Evolutionary conservation across 1,140 invertebrate genomes (phyloP).

Genomic region (Parasteatoda tepidariorum): DNA sequence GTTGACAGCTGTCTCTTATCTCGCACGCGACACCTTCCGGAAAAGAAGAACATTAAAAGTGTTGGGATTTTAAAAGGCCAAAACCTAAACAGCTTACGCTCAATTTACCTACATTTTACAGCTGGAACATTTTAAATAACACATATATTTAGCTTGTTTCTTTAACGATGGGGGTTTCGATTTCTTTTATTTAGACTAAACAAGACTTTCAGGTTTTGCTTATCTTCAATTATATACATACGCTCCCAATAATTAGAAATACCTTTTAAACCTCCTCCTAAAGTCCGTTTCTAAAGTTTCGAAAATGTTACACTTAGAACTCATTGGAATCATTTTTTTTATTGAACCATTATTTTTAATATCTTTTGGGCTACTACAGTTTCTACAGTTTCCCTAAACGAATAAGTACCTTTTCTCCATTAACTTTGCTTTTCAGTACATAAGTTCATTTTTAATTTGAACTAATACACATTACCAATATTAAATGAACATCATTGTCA

Average conservation of each 20-base stretch:
- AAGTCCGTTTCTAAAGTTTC: too few species aligned
- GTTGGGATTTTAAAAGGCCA: conserved; percentile 39
- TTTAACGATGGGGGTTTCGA: not conserved
- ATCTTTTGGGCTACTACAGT: too few species aligned
- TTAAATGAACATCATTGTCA: too few species aligned
- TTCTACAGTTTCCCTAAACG: too few species aligned
- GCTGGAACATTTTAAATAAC: conserved; percentile 46
- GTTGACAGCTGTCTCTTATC: conserved; percentile 47
- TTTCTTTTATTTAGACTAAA: not conserved
- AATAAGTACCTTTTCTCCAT: too few species aligned
- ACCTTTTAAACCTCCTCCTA: too few species aligned
- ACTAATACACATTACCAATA: too few species aligned
- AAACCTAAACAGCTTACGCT: conserved; percentile 39
- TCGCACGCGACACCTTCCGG: conserved; percentile 21
- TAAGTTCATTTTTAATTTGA: too few species aligned
- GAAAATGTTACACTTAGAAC: too few species aligned
- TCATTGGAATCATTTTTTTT: too few species aligned
- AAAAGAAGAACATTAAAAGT: conserved; percentile 38
- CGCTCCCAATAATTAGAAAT: not conserved
- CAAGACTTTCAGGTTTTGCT: not conserved
- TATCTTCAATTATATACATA: not conserved
- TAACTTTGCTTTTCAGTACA: too few species aligned
- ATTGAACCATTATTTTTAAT: too few species aligned
- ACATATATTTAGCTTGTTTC: conserved; percentile 29
- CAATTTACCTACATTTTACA: conserved; percentile 12